These are phyloP conservation scores for Perizoma flavofasciatum DNA, from an alignment of 2,888 invertebrate genomes.

Conservation along the genomic window DNA sequence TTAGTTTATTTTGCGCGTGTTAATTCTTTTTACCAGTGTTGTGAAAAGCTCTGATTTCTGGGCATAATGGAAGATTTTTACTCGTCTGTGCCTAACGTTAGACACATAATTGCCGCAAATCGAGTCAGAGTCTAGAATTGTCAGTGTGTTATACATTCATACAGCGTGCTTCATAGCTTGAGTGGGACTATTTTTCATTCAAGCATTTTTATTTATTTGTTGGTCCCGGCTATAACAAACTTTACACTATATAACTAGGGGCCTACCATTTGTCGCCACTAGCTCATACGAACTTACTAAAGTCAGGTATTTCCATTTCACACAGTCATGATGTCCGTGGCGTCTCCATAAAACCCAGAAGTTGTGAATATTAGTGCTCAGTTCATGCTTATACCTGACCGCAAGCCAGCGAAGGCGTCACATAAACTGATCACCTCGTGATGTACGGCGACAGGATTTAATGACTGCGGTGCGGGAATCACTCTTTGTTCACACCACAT, in stretches of 20 bases:
- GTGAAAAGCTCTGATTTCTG: slow-evolving; percentile 25
- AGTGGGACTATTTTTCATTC: no score
- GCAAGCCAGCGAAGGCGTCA: slow-evolving; percentile 28
- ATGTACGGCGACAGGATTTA: slow-evolving; percentile 57
- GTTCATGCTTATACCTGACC: slow-evolving; percentile 10
- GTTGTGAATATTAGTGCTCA: slow-evolving; percentile 16
- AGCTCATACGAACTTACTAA: no score
- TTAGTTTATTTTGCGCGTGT: slow-evolving; percentile 58
- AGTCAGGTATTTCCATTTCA: no score
- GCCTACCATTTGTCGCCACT: no score
- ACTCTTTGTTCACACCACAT: slow-evolving; percentile 52
- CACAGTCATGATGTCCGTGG: background rate
- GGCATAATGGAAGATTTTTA: background rate
- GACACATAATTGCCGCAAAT: no score
- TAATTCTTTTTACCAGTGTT: slow-evolving; percentile 68
- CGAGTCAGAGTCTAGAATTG: no score
- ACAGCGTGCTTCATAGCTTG: no score
- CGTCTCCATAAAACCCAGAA: slow-evolving; percentile 19
- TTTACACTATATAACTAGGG: no score
- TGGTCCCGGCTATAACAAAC: no score
- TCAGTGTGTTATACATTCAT: no score
- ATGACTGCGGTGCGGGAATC: slow-evolving; percentile 49
- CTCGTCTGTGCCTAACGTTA: background rate
- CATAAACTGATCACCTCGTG: slow-evolving; percentile 67
- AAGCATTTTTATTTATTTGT: no score